Evolutionary conservation across 2,113 vertebrate genomes (phyloP).

Genomic region (Riparia riparia): DNA sequence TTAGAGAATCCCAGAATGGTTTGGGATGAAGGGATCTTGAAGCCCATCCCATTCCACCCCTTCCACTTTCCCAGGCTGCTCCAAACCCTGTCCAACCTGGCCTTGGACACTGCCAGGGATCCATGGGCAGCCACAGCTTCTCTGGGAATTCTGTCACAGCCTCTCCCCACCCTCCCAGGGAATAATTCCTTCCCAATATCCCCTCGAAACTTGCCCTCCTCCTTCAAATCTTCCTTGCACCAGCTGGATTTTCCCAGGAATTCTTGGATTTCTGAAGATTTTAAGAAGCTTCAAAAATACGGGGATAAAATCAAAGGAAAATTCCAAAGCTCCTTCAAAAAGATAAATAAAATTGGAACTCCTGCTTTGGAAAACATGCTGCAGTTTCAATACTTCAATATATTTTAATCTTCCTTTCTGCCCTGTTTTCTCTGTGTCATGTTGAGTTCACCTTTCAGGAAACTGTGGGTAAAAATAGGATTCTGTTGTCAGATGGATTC

Average conservation of each 20-base stretch:
- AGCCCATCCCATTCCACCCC: fast-evolving
- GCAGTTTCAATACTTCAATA: background rate
- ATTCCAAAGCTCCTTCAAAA: background rate
- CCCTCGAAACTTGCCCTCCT: background rate
- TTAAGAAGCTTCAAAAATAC: background rate
- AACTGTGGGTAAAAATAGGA: background rate
- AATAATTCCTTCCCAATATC: background rate
- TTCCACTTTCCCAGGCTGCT: fast-evolving
- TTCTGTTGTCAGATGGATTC: background rate
- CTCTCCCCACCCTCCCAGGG: background rate
- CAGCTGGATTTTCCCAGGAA: background rate
- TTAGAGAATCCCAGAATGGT: background rate
- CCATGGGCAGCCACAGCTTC: background rate
- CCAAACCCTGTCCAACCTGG: fast-evolving
- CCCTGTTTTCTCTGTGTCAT: background rate
- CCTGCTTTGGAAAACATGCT: background rate
- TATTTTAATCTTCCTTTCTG: background rate
- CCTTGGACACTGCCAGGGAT: fast-evolving
- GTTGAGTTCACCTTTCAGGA: background rate
- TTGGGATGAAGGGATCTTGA: background rate
- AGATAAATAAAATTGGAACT: background rate
- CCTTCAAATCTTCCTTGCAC: background rate
- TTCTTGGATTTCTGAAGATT: background rate
- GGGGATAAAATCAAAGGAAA: background rate
- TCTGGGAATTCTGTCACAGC: background rate